phyloP scores from a whole-genome alignment of 2,113 vertebrate species.

The Chloropsis cyanopogon region DNA sequence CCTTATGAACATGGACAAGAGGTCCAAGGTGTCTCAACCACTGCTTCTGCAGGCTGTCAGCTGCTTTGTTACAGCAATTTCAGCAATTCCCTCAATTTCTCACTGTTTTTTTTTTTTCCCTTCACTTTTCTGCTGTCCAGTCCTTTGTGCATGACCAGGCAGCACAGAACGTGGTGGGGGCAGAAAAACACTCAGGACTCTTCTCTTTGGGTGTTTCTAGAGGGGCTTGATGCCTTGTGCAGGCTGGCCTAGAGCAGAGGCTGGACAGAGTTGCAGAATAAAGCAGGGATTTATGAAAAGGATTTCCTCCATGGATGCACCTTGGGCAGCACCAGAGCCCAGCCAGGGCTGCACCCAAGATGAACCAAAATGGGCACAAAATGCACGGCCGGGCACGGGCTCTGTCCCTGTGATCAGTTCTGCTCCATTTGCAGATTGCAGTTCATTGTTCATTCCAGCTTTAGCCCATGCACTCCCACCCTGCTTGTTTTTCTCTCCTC shows the following conservation, averaged over 20 bases:
- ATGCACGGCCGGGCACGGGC: no score
- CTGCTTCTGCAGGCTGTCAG: not conserved
- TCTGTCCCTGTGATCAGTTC: no score
- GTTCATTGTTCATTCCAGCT: no score
- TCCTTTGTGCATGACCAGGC: not conserved
- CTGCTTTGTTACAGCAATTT: accelerated
- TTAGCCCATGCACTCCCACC: no score
- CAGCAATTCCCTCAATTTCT: not conserved
- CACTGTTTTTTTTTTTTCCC: not conserved
- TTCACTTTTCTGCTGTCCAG: not conserved
- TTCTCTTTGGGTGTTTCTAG: not conserved
- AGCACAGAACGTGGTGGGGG: not conserved
- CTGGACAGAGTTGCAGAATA: not conserved
- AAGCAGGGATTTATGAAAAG: no score
- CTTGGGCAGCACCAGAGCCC: no score
- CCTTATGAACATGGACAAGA: accelerated
- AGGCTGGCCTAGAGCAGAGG: not conserved
- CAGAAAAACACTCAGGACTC: not conserved
- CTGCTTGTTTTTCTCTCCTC: no score
- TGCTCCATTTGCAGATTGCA: no score
- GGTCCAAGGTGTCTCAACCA: not conserved
- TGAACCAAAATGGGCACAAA: no score
- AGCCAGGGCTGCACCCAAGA: no score
- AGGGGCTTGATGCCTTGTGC: not conserved
- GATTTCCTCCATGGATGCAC: no score